These are phyloP conservation scores for Drosophila teissieri DNA, from an alignment of 1,140 invertebrate genomes.

Conservation along the genomic window DNA sequence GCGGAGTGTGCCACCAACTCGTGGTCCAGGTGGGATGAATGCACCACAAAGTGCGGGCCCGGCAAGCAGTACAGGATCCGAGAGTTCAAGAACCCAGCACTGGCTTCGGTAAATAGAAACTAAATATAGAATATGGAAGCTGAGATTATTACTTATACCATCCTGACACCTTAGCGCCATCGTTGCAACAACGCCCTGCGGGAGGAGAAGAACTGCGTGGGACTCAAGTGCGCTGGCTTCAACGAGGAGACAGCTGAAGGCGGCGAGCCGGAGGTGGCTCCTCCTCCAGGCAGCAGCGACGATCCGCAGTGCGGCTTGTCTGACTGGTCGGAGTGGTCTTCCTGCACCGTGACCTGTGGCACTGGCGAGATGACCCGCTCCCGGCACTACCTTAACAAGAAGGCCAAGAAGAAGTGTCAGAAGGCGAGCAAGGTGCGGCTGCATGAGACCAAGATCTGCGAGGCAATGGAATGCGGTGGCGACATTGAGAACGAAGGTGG, in stretches of 20 bases:
- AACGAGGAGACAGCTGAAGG: constrained; percentile 73
- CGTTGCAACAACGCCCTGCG: constrained; percentile 86
- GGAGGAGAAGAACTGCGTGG: constrained; percentile 86
- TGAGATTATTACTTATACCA: too few species aligned
- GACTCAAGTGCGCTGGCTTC: constrained; percentile 85
- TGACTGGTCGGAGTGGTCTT: constrained; percentile 90
- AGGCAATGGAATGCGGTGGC: constrained; percentile 73
- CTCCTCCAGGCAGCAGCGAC: constrained; percentile 18
- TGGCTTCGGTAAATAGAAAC: constrained; percentile 78
- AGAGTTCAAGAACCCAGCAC: constrained; percentile 86
- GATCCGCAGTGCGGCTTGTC: constrained; percentile 88
- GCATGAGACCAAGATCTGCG: constrained; percentile 64
- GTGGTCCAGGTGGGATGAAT: constrained; percentile 92
- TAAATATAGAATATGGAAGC: constrained; percentile 37
- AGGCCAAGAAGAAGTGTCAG: constrained; percentile 81
- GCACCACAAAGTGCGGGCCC: constrained; percentile 91
- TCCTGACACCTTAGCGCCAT: constrained; percentile 38
- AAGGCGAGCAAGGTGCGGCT: constrained; percentile 66
- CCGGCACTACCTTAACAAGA: constrained; percentile 68
- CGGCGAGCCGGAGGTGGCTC: constrained; percentile 35
- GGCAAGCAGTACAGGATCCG: constrained; percentile 89
- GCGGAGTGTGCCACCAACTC: constrained; percentile 88
- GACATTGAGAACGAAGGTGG: constrained; percentile 55
- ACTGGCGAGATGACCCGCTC: constrained; percentile 61
- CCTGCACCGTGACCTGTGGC: constrained; percentile 89